Percentiles rank a stretch among this genome's conserved stretches.
These are phyloP conservation scores for Neocrepidodera transversa DNA, from an alignment of 2,888 invertebrate genomes.

Conservation along the genomic window DNA sequence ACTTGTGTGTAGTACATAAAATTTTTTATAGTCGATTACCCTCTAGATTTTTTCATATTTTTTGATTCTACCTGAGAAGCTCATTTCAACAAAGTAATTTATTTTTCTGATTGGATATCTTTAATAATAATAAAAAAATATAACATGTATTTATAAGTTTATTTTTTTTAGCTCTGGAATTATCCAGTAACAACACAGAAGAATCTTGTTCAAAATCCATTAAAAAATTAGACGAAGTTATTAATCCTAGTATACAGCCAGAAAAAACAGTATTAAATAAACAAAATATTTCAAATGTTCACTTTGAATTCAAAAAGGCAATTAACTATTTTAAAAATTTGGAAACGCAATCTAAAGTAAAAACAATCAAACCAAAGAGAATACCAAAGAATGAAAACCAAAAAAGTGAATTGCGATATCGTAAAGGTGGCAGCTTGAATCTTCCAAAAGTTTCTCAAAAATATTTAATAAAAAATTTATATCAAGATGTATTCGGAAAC, in stretches of 20 bases:
- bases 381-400: constrained; percentile 23
- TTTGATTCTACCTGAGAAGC: too few relatives aligned
- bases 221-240: background rate
- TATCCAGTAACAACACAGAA: background rate
- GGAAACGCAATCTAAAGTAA: constrained; percentile 38
- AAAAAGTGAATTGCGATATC: background rate
- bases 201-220: too few relatives aligned
- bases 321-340: constrained; percentile 46
- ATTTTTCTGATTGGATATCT: too few relatives aligned
- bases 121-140: too few relatives aligned
- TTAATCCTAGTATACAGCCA: background rate
- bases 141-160: too few relatives aligned
- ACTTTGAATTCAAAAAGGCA: constrained; percentile 43
- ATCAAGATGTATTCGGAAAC: constrained; percentile 43
- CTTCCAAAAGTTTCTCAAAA: constrained; percentile 41
- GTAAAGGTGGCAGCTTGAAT: constrained; percentile 42
- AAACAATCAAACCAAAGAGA: constrained; percentile 19
- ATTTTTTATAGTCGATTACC: too few relatives aligned
- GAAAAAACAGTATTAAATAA: constrained; percentile 7
- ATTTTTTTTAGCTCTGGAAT: constrained; percentile 14
- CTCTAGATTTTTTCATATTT: too few relatives aligned
- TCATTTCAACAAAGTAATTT: too few relatives aligned
- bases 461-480: constrained; percentile 44
- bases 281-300: background rate
- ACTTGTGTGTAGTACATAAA: too few relatives aligned